Conservation (phyloP, 1,140 invertebrate genomes). For the Palaemon carinicauda region DNA sequence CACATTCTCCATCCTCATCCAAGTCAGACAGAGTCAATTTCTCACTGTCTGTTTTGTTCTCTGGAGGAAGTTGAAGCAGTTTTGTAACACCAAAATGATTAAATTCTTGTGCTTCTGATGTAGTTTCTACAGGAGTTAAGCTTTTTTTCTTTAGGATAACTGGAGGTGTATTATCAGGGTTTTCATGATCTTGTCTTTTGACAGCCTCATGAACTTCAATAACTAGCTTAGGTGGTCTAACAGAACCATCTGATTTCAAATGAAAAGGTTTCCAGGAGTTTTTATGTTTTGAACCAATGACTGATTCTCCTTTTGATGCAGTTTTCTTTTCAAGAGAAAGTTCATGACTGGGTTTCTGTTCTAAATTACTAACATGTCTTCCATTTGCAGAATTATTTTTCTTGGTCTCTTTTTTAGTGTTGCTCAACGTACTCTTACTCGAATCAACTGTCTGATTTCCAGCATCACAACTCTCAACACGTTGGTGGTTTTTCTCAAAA, state of each 20-base stretch:
- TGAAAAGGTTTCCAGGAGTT: neutral
- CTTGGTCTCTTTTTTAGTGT: neutral
- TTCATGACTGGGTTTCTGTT: neutral
- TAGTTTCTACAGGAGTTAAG: neutral
- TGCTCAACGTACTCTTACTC: neutral
- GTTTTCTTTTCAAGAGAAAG: no score
- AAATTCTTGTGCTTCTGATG: neutral
- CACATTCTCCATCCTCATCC: neutral
- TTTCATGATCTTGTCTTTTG: neutral
- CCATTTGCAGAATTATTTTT: neutral
- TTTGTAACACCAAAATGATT: neutral
- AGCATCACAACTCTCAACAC: no score
- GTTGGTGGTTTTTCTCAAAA: no score
- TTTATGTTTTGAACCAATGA: neutral
- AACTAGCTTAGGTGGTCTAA: neutral
- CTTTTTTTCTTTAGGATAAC: neutral
- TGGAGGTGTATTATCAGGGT: neutral
- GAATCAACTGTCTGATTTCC: no score
- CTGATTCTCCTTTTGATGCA: neutral
- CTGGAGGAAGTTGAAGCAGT: neutral
- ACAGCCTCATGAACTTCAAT: slow-evolving; percentile 4
- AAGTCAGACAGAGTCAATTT: neutral
- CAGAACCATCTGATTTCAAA: neutral
- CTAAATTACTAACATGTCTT: neutral
- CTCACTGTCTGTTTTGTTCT: neutral